A percentile compares a stretch with the other conserved stretches of the same genome.
These are phyloP conservation scores for Hyles vespertilio DNA, from an alignment of 1,140 invertebrate genomes.

Conservation along the genomic window DNA sequence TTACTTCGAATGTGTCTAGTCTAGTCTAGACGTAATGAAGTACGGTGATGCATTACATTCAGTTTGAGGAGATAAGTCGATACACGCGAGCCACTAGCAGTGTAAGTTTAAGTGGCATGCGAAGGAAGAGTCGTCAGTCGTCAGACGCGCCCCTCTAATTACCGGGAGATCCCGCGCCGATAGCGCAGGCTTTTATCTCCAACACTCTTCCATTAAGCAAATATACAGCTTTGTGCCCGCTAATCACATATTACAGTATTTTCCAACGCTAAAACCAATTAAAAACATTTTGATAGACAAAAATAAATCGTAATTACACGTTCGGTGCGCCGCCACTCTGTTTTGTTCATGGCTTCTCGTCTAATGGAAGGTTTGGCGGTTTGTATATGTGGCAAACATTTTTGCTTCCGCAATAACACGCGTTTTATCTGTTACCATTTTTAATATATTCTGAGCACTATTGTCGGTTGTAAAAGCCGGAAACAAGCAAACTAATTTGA, in stretches of 20 bases:
- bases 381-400: slow-evolving; percentile 35
- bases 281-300: slow-evolving; percentile 74
- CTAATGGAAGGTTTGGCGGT: slow-evolving; percentile 49
- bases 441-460: slow-evolving; percentile 26
- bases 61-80: not conserved
- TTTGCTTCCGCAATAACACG: slow-evolving; percentile 42
- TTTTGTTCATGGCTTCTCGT: slow-evolving; percentile 24
- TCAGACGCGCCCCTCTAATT: slow-evolving; percentile 59
- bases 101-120: slow-evolving; percentile 68
- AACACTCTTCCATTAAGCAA: slow-evolving; percentile 70
- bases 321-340: slow-evolving; percentile 35
- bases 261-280: slow-evolving; percentile 66
- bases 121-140: slow-evolving; percentile 40
- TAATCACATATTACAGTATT: slow-evolving; percentile 68
- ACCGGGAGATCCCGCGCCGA: slow-evolving; percentile 48
- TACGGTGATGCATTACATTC: no score
- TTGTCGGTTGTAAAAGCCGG: slow-evolving; percentile 25
- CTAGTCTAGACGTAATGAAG: no score
- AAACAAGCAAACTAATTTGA: slow-evolving; percentile 24
- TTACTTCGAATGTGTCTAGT: no score
- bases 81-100: slow-evolving; percentile 25
- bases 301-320: slow-evolving; percentile 59
- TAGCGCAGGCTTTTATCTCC: slow-evolving; percentile 68
- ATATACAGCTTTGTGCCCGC: slow-evolving; percentile 64
- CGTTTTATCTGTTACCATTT: slow-evolving; percentile 30